These are phyloP conservation scores for Podiceps cristatus DNA, from an alignment of 2,113 vertebrate species.

Conservation along the genomic window DNA sequence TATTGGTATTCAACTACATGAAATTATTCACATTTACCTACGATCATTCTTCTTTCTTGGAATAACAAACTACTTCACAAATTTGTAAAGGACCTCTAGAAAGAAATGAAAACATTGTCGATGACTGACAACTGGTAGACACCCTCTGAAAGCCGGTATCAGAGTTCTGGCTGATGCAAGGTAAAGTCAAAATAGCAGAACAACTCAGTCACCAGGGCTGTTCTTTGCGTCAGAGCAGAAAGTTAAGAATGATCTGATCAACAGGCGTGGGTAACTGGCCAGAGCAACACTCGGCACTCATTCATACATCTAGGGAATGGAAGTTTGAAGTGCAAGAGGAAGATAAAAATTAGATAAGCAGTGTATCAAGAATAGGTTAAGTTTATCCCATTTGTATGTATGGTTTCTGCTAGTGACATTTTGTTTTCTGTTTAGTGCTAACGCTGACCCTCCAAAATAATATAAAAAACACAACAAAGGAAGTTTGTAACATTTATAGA, in stretches of 20 bases:
- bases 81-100: background rate
- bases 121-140: background rate
- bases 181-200: background rate
- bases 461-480: background rate
- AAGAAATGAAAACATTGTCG: background rate
- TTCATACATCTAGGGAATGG: background rate
- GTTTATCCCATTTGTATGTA: background rate
- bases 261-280: background rate
- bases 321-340: background rate
- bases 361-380: background rate
- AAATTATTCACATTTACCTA: background rate
- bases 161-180: accelerated
- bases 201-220: background rate
- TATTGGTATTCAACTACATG: background rate
- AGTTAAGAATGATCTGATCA: background rate
- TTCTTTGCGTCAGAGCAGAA: background rate
- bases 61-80: background rate
- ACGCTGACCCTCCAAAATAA: background rate
- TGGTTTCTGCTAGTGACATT: background rate
- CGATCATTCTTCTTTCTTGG: background rate
- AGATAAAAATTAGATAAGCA: background rate
- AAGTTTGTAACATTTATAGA: background rate
- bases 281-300: background rate
- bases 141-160: background rate
- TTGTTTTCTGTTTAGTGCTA: background rate